Percentiles rank a stretch among this genome's conserved stretches.
Conservation (phyloP, 53 echinoderm and acorn worm genomes). For the Crossaster papposus region DNA sequence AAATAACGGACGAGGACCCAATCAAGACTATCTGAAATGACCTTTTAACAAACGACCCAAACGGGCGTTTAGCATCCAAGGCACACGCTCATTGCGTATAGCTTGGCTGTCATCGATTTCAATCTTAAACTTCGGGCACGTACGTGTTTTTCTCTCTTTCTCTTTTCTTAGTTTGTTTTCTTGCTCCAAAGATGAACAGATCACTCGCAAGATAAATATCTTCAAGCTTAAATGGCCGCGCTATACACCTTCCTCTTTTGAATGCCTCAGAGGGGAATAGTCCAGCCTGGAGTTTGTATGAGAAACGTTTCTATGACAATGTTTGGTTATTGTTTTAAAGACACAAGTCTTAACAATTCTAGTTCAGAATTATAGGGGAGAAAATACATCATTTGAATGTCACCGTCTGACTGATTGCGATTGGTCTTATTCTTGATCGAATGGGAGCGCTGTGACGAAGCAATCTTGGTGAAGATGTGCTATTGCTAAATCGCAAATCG, state of each 20-base stretch:
- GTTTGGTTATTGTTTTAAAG: too few relatives aligned
- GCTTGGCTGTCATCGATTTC: constrained; percentile 22
- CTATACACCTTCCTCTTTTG: not conserved
- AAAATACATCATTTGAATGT: too few relatives aligned
- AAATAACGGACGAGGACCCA: not conserved
- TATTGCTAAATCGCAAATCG: too few relatives aligned
- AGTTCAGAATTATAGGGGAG: too few relatives aligned
- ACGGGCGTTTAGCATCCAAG: not conserved
- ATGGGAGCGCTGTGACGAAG: too few relatives aligned
- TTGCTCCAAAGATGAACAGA: not conserved
- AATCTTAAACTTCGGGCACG: not conserved
- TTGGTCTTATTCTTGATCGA: too few relatives aligned
- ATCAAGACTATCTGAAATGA: too few relatives aligned
- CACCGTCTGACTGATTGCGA: too few relatives aligned
- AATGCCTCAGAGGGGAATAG: not conserved
- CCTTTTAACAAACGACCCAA: not conserved
- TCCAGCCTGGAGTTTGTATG: not conserved
- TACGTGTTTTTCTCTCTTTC: constrained; percentile 9
- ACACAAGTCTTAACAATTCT: too few relatives aligned
- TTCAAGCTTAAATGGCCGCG: not conserved
- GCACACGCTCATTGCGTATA: constrained; percentile 33
- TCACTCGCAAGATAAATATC: not conserved
- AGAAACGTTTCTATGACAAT: too few relatives aligned
- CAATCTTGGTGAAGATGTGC: too few relatives aligned
- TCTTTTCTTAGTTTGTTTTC: too few relatives aligned